Evolutionary conservation across 2,113 vertebrate genomes (phyloP).

Genomic region (Brachyistius frenatus): DNA sequence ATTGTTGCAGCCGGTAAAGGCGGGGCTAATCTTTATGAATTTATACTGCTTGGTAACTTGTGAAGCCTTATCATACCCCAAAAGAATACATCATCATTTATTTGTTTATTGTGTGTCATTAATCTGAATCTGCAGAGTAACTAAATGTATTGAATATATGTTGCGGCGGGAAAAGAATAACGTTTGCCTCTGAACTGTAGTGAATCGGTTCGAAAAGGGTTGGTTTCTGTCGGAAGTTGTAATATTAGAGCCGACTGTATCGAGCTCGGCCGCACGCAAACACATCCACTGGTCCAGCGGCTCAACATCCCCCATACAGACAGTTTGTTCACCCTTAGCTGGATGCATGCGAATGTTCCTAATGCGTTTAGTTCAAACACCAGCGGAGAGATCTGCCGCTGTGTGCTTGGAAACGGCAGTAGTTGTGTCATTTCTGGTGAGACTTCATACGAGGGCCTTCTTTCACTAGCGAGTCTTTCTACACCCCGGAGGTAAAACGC

Average conservation of each 20-base stretch:
- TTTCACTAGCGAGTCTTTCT: not conserved
- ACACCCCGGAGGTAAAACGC: slow-evolving; percentile 14
- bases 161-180: not conserved
- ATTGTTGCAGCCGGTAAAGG: too few relatives aligned
- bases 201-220: not conserved
- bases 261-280: not conserved
- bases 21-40: too few relatives aligned
- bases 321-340: not conserved
- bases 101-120: not conserved
- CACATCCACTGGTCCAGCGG: slow-evolving; percentile 1
- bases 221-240: not conserved
- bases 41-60: too few relatives aligned
- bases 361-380: slow-evolving; percentile 37
- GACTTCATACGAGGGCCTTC: slow-evolving; percentile 5
- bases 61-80: too few relatives aligned
- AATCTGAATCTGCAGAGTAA: not conserved
- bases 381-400: not conserved
- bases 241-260: not conserved
- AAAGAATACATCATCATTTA: too few relatives aligned
- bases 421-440: not conserved
- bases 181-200: not conserved
- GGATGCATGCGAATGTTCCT: slow-evolving; percentile 11
- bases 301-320: slow-evolving; percentile 6
- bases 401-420: too few relatives aligned
- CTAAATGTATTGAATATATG: not conserved